Percentiles rank a stretch among this genome's conserved stretches.
Evolutionary conservation across 2,888 invertebrate species (phyloP).

Genomic region (Rhimphoctona megacephalus): DNA sequence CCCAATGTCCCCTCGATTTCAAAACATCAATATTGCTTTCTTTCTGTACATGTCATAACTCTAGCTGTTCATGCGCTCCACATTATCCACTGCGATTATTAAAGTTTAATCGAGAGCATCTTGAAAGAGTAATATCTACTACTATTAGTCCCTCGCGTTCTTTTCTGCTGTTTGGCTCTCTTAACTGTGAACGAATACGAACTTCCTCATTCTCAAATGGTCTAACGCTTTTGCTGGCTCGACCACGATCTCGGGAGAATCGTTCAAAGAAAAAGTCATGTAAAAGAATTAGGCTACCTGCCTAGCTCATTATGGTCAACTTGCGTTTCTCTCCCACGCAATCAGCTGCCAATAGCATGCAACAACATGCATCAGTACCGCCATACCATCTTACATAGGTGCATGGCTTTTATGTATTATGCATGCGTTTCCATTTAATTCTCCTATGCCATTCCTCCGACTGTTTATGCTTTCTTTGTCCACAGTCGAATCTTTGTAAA

Average conservation of each 20-base stretch:
- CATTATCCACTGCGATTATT: not conserved
- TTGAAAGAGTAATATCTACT: not conserved
- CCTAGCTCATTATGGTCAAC: no score
- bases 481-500: not conserved
- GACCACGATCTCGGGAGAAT: no score
- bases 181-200: not conserved
- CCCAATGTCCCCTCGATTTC: not conserved
- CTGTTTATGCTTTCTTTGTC: not conserved
- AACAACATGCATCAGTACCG: no score
- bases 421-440: slow-evolving; percentile 26
- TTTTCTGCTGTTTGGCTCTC: not conserved
- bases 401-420: slow-evolving; percentile 47
- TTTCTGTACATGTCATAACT: not conserved
- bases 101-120: not conserved
- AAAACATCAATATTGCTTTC: not conserved
- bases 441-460: slow-evolving; percentile 10
- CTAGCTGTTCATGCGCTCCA: not conserved
- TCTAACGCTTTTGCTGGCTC: no score
- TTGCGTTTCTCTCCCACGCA: no score
- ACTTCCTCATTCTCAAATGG: not conserved
- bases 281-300: no score
- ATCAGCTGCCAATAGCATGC: no score
- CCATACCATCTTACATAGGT: slow-evolving; percentile 27
- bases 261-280: no score
- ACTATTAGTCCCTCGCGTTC: not conserved